Base-by-base conservation (phyloP, 1,140 invertebrate genomes). In the Araneus ventricosus region DNA sequence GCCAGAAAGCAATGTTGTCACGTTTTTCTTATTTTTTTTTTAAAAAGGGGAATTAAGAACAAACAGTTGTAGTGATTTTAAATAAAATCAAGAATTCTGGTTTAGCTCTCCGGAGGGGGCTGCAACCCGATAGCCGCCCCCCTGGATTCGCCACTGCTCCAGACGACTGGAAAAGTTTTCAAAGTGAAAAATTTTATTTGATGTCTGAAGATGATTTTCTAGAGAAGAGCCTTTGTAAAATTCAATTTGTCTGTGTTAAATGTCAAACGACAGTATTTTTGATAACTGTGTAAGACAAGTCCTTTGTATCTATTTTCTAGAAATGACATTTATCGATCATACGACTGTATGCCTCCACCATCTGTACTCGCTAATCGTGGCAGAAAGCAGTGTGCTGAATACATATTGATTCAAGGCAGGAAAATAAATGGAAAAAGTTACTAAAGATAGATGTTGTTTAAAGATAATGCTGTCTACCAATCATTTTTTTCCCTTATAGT, bases 301-400 rank as follows among this genome's bases (percentile, higher is more conserved):
- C 24, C 27, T n/a, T 67, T 30, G 63, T 14, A 45, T 14, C 45
- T n/a, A 67, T 67, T 67, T 67, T n/a, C 27, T 27, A n/a, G 63
- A 27, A 67, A 27, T 67, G 63, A 67, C 63, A 67, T 67, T 67
- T 67, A 67, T 67, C n/a, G 63, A 67, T 67, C 27, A 8, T 67
- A 67, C 63, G 27, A 67, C 63, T 67, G 27, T 27, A 67, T 27
- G n/a, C 27, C 10, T 67, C 63, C 6, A 67, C 63, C 63, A 67
- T 27, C 63, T 67, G 63, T 14, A n/a, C 14, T 67, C 63, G 0
- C 10, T 67, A 27, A 67, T 67, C 27, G 6, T n/a, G 24, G 0
- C n/a, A 67, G 27, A 30, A 67, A 67, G 27, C 8, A 67, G 0
- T 67, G 7, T 10, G 24, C 27, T 67, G 63, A 67, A 67, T 67